Conservation (phyloP, 2,113 vertebrate species). For the Hypomesus transpacificus region DNA sequence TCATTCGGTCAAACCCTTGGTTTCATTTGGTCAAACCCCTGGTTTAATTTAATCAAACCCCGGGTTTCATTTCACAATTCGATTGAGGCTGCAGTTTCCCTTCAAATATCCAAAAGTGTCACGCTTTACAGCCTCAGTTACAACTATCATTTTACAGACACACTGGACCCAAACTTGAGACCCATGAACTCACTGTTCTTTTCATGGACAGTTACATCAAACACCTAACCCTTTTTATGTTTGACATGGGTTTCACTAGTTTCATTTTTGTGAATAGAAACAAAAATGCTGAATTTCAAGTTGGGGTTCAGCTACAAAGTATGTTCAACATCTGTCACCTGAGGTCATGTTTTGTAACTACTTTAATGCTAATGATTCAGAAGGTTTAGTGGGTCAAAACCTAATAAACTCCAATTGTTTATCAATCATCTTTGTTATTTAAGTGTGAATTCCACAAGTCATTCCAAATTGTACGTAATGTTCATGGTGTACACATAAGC, state of each 20-base stretch:
- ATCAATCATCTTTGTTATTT: constrained; percentile 18
- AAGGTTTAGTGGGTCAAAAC: constrained; percentile 15
- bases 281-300: constrained; percentile 26
- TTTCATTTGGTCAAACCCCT: not conserved
- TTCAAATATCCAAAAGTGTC: constrained; percentile 32
- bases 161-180: constrained; percentile 45
- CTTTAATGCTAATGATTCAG: constrained; percentile 22
- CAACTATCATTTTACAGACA: constrained; percentile 28
- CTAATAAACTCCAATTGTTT: constrained; percentile 62
- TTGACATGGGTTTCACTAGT: not conserved
- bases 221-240: not conserved
- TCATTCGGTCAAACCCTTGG: constrained; percentile 6
- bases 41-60: constrained; percentile 18
- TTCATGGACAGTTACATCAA: not conserved
- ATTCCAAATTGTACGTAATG: not conserved
- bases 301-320: constrained; percentile 31
- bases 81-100: constrained; percentile 38
- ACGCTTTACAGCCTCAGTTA: constrained; percentile 7
- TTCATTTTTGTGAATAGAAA: not conserved
- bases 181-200: not conserved
- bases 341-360: constrained; percentile 32
- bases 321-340: constrained; percentile 33
- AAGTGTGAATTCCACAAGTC: not conserved
- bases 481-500: not conserved
- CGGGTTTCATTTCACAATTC: constrained; percentile 51